Conservation (phyloP, 2,797 vertebrate genomes). For the Pristis pectinata region DNA sequence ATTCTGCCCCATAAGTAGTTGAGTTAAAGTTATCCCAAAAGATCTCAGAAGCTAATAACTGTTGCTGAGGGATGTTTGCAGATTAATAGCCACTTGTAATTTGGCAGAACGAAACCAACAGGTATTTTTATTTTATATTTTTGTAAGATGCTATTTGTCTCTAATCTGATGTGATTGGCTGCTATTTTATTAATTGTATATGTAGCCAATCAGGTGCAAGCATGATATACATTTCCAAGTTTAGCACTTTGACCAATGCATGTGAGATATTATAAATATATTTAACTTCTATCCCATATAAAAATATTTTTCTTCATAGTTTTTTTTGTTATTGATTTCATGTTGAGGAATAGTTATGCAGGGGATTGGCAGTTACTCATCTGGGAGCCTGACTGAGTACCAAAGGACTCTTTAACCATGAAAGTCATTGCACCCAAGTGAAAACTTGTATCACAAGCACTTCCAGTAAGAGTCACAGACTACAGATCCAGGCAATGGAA, state of each 20-base stretch:
- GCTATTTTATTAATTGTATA: background rate
- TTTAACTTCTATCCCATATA: background rate
- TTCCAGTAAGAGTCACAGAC: background rate
- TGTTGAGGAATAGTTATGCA: background rate
- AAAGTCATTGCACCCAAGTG: background rate
- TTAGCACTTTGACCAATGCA: background rate
- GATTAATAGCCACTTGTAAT: background rate
- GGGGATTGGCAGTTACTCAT: background rate
- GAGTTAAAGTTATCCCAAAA: background rate
- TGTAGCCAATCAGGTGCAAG: background rate
- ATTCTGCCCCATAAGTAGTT: background rate
- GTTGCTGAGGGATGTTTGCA: background rate
- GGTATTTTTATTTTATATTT: background rate
- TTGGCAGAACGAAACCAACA: background rate
- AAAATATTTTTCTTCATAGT: background rate
- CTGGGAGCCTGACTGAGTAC: background rate
- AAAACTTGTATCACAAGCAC: background rate
- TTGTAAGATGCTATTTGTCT: background rate
- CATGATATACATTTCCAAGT: background rate
- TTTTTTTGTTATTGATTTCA: background rate
- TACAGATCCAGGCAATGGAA: background rate
- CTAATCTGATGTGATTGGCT: background rate
- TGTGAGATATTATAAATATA: background rate
- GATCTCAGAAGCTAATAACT: background rate
- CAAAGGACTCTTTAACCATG: background rate